Conservation (phyloP, 1,140 invertebrate genomes). For the Euglossa dilemma region DNA sequence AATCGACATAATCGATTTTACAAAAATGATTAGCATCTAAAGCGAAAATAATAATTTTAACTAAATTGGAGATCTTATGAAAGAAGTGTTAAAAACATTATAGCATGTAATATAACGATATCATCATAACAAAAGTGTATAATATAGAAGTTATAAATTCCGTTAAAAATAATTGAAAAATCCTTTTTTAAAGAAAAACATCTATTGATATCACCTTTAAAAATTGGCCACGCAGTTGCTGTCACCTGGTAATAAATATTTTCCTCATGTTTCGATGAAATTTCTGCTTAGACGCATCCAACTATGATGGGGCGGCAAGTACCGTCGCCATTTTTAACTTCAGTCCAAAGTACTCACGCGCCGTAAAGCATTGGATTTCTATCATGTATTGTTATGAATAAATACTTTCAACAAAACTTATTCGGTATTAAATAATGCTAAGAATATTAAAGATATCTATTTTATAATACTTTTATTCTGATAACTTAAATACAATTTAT, state of each 20-base stretch:
- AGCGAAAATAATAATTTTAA: neutral
- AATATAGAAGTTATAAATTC: too few relatives aligned
- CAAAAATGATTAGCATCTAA: neutral
- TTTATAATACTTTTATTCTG: neutral
- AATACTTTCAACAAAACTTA: slow-evolving; percentile 2
- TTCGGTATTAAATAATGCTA: neutral
- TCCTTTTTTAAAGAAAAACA: slow-evolving; percentile 1
- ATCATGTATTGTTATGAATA: neutral
- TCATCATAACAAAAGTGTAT: neutral
- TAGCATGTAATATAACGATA: neutral
- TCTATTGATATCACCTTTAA: slow-evolving; percentile 55
- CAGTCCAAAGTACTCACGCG: slow-evolving; percentile 29
- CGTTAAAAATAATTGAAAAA: neutral
- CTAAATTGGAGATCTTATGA: neutral
- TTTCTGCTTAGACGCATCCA: slow-evolving; percentile 21
- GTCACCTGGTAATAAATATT: slow-evolving; percentile 60
- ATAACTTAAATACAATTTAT: neutral
- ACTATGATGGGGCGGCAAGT: slow-evolving; percentile 23
- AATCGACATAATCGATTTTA: neutral
- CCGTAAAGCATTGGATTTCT: slow-evolving; percentile 5
- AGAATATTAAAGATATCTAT: neutral
- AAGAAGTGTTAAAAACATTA: neutral
- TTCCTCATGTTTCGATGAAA: slow-evolving; percentile 63
- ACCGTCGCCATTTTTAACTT: slow-evolving; percentile 69
- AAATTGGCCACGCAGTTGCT: slow-evolving; percentile 62